Percentiles rank a stretch among this genome's conserved stretches.
Conservation (phyloP, 1,140 invertebrate species). For the Aricia agestis region DNA sequence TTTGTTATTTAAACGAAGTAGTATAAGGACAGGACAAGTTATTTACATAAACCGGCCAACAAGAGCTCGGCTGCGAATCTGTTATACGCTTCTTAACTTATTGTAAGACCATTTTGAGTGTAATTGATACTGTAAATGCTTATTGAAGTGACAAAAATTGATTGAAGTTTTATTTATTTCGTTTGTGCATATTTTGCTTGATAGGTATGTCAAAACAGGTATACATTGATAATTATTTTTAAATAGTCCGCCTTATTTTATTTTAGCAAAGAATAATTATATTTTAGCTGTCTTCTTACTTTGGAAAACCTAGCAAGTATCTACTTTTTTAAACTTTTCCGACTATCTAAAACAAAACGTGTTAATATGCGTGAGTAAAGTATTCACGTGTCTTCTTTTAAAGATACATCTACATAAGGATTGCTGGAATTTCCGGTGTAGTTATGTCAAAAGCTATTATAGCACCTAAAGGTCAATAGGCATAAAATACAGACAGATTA, state of each 20-base stretch:
- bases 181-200: not conserved
- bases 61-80: slow-evolving; percentile 4
- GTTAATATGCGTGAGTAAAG: too few relatives aligned
- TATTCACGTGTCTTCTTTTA: not conserved
- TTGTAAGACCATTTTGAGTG: not conserved
- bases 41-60: slow-evolving; percentile 3
- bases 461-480: not conserved
- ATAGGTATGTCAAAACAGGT: too few relatives aligned
- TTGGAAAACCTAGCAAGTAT: too few relatives aligned
- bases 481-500: too few relatives aligned
- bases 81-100: slow-evolving; percentile 7
- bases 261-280: too few relatives aligned
- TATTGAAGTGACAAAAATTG: slow-evolving; percentile 2
- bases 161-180: not conserved
- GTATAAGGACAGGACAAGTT: slow-evolving; percentile 7
- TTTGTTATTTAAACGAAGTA: not conserved
- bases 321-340: too few relatives aligned
- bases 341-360: too few relatives aligned
- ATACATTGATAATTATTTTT: too few relatives aligned
- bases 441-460: not conserved
- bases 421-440: not conserved
- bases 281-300: too few relatives aligned
- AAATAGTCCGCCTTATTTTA: too few relatives aligned
- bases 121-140: slow-evolving; percentile 3
- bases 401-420: not conserved